Conservation (phyloP, 2,888 invertebrate genomes). For the Penaeus monodon region DNA sequence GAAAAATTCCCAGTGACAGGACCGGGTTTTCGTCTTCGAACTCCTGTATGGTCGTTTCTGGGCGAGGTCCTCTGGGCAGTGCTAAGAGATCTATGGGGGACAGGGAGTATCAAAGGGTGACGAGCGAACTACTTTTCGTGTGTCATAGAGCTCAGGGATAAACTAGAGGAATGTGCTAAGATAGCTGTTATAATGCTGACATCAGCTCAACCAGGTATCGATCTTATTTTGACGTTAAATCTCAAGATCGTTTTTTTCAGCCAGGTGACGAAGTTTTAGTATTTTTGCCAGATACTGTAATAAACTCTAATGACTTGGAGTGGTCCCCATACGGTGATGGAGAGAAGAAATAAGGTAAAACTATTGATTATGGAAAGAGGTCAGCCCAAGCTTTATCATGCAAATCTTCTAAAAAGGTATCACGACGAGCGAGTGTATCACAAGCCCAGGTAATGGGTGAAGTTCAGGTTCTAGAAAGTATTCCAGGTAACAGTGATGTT, state of each 20-base stretch:
- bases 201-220: not conserved
- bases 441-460: no score
- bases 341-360: not conserved
- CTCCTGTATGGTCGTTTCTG: not conserved
- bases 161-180: not conserved
- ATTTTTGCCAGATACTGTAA: not conserved
- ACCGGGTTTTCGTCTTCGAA: not conserved
- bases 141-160: conserved; percentile 15
- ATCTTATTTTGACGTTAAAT: conserved; percentile 9
- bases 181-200: not conserved
- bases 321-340: not conserved
- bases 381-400: not conserved
- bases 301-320: conserved; percentile 9
- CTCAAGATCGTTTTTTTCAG: not conserved
- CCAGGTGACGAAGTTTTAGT: conserved; percentile 17
- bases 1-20: conserved; percentile 3
- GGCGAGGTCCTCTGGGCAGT: not conserved
- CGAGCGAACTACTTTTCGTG: not conserved
- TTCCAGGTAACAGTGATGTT: no score
- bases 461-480: no score
- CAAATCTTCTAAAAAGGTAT: no score
- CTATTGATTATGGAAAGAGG: not conserved
- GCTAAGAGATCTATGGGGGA: not conserved
- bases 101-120: not conserved
- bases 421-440: no score